These are phyloP conservation scores for Sapajus apella DNA, from an alignment of 2,113 vertebrate species.

Conservation along the genomic window DNA sequence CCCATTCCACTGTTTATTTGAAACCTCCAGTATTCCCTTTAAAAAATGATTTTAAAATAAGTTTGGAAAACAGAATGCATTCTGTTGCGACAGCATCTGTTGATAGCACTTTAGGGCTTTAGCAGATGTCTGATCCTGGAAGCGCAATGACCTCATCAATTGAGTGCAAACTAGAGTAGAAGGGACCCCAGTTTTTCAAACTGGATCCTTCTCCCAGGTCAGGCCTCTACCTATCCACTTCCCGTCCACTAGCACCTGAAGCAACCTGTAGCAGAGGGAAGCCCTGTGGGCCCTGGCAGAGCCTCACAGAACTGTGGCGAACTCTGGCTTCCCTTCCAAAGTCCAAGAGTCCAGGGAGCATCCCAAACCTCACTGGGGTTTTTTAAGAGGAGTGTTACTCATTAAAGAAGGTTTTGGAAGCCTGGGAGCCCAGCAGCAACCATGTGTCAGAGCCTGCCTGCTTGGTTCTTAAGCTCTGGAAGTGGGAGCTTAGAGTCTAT, in stretches of 20 bases:
- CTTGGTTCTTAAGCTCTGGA: not conserved
- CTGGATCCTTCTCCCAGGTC: not conserved
- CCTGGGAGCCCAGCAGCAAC: not conserved
- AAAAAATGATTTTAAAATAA: not conserved
- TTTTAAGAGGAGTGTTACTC: not conserved
- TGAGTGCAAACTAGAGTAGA: not conserved
- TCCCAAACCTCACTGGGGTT: not conserved
- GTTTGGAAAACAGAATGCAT: not conserved
- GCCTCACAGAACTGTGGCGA: not conserved
- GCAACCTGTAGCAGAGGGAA: not conserved
- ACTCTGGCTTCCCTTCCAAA: not conserved
- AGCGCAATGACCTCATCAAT: not conserved
- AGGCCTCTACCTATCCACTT: not conserved
- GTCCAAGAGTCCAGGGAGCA: no score
- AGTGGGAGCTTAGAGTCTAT: not conserved
- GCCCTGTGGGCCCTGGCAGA: not conserved
- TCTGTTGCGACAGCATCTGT: not conserved
- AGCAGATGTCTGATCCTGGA: accelerated
- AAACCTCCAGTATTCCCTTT: not conserved
- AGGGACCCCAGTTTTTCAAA: not conserved
- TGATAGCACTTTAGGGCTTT: not conserved
- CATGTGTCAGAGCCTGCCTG: not conserved
- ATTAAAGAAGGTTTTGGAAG: not conserved
- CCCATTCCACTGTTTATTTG: not conserved
- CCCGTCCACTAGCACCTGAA: not conserved